A percentile compares a stretch with the other conserved stretches of the same genome.
Conservation (phyloP, 1,140 invertebrate species). For the Pogonomyrmex californicus region DNA sequence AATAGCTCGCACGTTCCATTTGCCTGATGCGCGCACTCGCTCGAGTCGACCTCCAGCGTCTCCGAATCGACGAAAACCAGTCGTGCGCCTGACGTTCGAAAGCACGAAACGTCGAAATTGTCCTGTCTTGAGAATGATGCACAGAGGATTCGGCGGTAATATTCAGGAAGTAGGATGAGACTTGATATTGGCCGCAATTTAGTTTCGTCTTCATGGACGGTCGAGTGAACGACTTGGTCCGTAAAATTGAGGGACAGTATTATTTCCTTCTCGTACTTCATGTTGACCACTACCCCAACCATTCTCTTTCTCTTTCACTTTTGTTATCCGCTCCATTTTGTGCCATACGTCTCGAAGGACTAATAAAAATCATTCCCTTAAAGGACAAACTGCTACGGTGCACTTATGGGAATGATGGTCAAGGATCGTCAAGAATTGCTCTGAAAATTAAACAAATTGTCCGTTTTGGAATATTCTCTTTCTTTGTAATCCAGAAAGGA, state of each 20-base stretch:
- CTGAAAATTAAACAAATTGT: constrained; percentile 61
- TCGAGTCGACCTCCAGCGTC: not conserved
- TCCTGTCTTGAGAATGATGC: constrained; percentile 29
- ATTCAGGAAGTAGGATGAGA: constrained; percentile 58
- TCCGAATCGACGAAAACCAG: constrained; percentile 38
- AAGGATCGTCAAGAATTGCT: constrained; percentile 6
- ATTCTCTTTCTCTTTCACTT: not conserved
- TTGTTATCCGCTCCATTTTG: constrained; percentile 42
- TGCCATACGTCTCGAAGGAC: constrained; percentile 51
- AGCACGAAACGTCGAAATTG: constrained; percentile 55
- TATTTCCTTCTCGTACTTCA: constrained; percentile 70
- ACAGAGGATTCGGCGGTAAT: constrained; percentile 64
- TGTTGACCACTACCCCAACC: not conserved
- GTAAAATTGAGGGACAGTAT: constrained; percentile 82
- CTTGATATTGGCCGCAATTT: constrained; percentile 71
- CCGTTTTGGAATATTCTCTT: not conserved
- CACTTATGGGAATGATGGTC: constrained; percentile 64
- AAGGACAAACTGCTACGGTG: constrained; percentile 46
- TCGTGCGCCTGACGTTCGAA: constrained; percentile 31
- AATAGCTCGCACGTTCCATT: constrained; percentile 57
- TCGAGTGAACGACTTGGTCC: constrained; percentile 74
- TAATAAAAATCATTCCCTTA: constrained; percentile 73
- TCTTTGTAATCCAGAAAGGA: constrained; percentile 1
- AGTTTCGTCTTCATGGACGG: constrained; percentile 76
- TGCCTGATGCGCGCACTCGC: constrained; percentile 43